Conservation (phyloP, 1,140 invertebrate genomes). For the Physella acuta region DNA sequence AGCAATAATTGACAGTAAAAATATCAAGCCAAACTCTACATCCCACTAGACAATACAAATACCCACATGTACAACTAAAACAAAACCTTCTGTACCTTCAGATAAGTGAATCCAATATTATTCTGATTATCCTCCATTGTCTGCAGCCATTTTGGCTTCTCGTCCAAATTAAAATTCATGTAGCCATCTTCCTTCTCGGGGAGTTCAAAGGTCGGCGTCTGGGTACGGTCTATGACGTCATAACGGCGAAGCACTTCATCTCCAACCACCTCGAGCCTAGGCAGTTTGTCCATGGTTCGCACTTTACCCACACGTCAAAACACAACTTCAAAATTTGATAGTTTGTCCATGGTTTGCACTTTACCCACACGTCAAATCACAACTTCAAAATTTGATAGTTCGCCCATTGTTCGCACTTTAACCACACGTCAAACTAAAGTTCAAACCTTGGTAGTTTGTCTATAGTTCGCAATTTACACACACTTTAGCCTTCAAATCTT, state of each 20-base stretch:
- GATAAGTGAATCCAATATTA: slow-evolving; percentile 1
- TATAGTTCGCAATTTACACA: too few relatives aligned
- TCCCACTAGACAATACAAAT: too few relatives aligned
- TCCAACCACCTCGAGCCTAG: slow-evolving; percentile 4
- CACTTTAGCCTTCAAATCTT: too few relatives aligned
- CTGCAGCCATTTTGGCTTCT: slow-evolving; percentile 9
- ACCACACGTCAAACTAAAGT: too few relatives aligned
- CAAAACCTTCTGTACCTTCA: slow-evolving; percentile 1
- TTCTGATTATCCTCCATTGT: background rate
- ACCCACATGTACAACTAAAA: too few relatives aligned
- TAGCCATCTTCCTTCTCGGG: background rate
- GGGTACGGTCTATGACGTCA: background rate
- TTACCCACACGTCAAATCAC: too few relatives aligned
- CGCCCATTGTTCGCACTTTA: too few relatives aligned
- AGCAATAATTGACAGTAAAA: background rate
- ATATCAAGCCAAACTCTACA: background rate
- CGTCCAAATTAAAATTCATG: background rate
- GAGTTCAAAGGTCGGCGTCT: background rate
- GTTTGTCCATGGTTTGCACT: too few relatives aligned
- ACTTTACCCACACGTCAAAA: too few relatives aligned
- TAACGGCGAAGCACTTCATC: background rate
- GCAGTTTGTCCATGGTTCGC: slow-evolving; percentile 6
- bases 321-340: too few relatives aligned
- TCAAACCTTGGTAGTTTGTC: too few relatives aligned
- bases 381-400: too few relatives aligned